Percentiles rank a stretch among this genome's conserved stretches.
phyloP scores from a whole-genome alignment of 2,797 vertebrate genomes.

The Clarias laeviceps region DNA sequence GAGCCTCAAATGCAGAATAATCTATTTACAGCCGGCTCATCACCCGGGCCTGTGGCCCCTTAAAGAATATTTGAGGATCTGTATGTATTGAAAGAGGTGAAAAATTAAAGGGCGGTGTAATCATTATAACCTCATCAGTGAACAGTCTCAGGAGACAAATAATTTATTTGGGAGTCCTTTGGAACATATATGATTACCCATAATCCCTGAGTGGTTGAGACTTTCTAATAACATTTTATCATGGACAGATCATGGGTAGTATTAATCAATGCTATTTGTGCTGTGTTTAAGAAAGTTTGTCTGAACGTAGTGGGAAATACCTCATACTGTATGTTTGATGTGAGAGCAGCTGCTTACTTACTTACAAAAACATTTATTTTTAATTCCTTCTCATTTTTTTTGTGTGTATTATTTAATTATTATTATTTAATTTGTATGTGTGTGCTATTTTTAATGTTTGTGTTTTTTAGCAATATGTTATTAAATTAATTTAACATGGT shows the following conservation, averaged over 20 bases:
- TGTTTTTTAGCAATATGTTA: not conserved
- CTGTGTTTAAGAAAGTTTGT: not conserved
- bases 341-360: not conserved
- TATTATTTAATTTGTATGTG: not conserved
- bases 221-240: not conserved
- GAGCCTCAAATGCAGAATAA: conserved; percentile 80
- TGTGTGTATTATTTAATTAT: too few relatives aligned
- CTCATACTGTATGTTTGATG: not conserved
- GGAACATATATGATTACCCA: not conserved
- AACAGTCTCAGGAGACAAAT: conserved; percentile 71
- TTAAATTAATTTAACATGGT: not conserved
- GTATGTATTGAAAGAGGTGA: conserved; percentile 77
- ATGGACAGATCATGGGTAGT: not conserved
- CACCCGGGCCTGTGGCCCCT: conserved; percentile 66
- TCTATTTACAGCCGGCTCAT: conserved; percentile 86
- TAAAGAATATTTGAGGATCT: conserved; percentile 81
- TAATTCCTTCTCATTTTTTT: not conserved
- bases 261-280: not conserved
- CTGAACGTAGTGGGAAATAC: not conserved
- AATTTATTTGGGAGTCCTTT: conserved; percentile 43
- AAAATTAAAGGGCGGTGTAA: conserved; percentile 64
- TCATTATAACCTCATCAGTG: conserved; percentile 77
- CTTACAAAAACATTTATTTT: not conserved
- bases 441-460: not conserved
- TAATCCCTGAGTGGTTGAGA: not conserved